phyloP scores from a whole-genome alignment of 2,113 vertebrate species.

The Burhinus oedicnemus region DNA sequence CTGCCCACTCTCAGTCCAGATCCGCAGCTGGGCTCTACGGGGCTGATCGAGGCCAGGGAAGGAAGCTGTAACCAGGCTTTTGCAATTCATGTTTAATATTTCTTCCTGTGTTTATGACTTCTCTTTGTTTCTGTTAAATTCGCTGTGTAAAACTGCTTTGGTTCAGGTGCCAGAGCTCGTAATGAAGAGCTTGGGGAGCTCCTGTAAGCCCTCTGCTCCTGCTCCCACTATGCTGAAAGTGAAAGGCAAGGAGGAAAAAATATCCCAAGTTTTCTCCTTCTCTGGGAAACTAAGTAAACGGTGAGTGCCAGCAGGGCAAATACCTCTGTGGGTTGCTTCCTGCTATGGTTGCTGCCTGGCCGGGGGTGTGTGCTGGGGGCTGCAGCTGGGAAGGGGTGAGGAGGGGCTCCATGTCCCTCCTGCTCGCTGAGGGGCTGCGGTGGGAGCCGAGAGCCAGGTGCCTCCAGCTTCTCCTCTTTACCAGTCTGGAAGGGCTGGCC shows the following conservation, averaged over 20 bases:
- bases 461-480: neutral
- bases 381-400: neutral
- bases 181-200: neutral
- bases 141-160: neutral
- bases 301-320: neutral
- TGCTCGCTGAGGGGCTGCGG: neutral
- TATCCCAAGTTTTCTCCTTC: neutral
- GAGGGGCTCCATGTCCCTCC: accelerated
- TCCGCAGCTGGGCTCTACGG: accelerated
- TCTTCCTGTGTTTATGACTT: neutral
- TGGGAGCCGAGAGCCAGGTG: neutral
- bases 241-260: neutral
- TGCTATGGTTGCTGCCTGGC: neutral
- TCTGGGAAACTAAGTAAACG: neutral
- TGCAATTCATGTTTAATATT: neutral
- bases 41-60: neutral
- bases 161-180: neutral
- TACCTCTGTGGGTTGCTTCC: accelerated
- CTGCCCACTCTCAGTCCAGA: neutral
- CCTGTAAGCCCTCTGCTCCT: neutral
- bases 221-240: accelerated
- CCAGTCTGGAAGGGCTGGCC: too few relatives aligned
- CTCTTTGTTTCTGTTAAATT: neutral
- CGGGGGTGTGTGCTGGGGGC: accelerated
- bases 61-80: neutral